Percentiles rank a stretch among this genome's conserved stretches.
These are phyloP conservation scores for Cephus pygmeus DNA, from an alignment of 2,888 invertebrate species.

Conservation along the genomic window DNA sequence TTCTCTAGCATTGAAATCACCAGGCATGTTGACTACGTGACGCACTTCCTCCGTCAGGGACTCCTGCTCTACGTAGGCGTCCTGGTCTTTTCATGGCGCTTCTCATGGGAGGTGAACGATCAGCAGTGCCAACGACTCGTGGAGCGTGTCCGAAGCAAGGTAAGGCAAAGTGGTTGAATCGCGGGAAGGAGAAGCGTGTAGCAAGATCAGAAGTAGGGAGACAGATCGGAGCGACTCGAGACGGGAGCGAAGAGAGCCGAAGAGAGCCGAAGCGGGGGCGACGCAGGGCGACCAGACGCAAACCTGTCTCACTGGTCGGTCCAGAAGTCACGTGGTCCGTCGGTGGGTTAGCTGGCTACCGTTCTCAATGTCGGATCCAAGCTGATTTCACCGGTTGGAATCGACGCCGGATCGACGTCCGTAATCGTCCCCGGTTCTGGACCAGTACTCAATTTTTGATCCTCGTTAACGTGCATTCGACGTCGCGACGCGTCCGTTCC, in stretches of 20 bases:
- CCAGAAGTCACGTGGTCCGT: slow-evolving; percentile 9
- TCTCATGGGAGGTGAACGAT: background rate
- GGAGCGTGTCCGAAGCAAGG: background rate
- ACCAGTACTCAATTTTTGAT: background rate
- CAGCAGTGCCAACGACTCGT: background rate
- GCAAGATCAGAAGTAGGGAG: background rate
- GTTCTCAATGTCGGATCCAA: slow-evolving; percentile 30
- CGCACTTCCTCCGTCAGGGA: background rate
- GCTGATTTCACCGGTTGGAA: slow-evolving; percentile 37
- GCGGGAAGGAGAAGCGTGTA: background rate
- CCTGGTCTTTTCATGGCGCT: background rate
- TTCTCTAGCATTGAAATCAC: background rate
- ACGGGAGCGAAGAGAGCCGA: background rate
- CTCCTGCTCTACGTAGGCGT: background rate
- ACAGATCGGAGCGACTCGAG: background rate
- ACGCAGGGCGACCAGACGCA: background rate
- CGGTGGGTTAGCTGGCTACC: slow-evolving; percentile 21
- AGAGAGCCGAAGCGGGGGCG: background rate
- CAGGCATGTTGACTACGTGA: background rate
- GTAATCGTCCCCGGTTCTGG: background rate
- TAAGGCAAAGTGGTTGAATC: background rate
- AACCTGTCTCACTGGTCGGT: slow-evolving; percentile 4
- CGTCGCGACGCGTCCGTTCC: background rate
- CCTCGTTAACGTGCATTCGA: background rate
- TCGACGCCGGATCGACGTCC: slow-evolving; percentile 21